A percentile compares a stretch with the other conserved stretches of the same genome.
phyloP scores from a whole-genome alignment of 1,140 invertebrate species.

The Saxidomus purpurata region DNA sequence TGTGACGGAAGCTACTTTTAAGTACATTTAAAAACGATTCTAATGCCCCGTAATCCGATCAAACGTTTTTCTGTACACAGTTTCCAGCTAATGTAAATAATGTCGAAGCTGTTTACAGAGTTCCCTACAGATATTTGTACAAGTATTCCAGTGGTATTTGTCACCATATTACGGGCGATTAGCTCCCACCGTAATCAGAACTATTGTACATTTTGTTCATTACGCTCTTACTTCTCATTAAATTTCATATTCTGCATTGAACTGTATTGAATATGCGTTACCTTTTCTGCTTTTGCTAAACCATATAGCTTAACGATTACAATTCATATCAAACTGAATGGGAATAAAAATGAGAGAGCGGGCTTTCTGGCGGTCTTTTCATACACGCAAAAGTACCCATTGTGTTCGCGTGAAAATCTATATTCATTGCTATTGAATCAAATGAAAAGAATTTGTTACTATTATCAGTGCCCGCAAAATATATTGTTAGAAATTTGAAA shows the following conservation, averaged over 20 bases:
- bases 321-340: constrained; percentile 66
- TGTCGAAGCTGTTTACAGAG: constrained; percentile 46
- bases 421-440: constrained; percentile 76
- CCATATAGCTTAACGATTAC: constrained; percentile 62
- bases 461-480: constrained; percentile 81
- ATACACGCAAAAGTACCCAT: constrained; percentile 50
- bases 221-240: constrained; percentile 36
- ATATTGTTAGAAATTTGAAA: constrained; percentile 83
- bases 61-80: constrained; percentile 40
- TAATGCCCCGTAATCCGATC: constrained; percentile 52
- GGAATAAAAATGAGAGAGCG: constrained; percentile 32
- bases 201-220: constrained; percentile 37
- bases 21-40: constrained; percentile 53
- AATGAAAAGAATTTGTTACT: constrained; percentile 79
- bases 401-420: constrained; percentile 80
- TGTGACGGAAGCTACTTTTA: constrained; percentile 39
- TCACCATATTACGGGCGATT: constrained; percentile 12
- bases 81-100: constrained; percentile 47
- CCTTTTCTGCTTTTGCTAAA: constrained; percentile 43
- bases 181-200: constrained; percentile 27
- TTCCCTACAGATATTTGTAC: constrained; percentile 43
- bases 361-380: constrained; percentile 45
- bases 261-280: constrained; percentile 23
- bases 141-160: constrained; percentile 36
- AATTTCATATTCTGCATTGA: constrained; percentile 47